These are phyloP conservation scores for Acrossocheilus wenchowensis DNA, from an alignment of 2,797 vertebrate species.

Conservation along the genomic window DNA sequence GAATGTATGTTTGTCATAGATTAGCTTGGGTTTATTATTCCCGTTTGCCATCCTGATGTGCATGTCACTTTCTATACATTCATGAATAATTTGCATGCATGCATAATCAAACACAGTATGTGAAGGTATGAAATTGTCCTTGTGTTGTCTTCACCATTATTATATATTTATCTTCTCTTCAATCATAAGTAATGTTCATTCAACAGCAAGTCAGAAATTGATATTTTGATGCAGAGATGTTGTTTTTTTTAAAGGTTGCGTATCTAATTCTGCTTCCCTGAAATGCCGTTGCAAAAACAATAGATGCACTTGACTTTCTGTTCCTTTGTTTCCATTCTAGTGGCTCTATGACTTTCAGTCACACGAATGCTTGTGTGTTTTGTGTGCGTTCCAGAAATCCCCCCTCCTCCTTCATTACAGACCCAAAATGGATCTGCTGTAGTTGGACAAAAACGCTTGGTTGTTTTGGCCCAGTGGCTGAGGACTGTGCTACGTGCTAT, in stretches of 20 bases:
- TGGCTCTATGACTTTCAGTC: conserved; percentile 15
- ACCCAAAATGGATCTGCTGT: conserved; percentile 99
- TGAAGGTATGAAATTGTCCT: not conserved
- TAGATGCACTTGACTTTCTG: conserved; percentile 9
- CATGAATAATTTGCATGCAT: not conserved
- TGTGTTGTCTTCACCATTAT: not conserved
- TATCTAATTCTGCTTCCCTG: conserved; percentile 48
- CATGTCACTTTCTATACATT: not conserved
- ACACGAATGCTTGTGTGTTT: conserved; percentile 26
- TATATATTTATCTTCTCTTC: not conserved
- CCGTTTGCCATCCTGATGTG: not conserved
- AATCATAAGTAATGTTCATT: not conserved
- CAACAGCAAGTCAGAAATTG: not conserved
- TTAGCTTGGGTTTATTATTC: not conserved
- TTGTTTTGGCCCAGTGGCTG: conserved; percentile 75
- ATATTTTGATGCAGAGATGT: conserved; percentile 1
- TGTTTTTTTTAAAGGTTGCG: conserved; percentile 26
- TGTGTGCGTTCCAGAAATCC: conserved; percentile 87
- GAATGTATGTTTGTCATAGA: not conserved
- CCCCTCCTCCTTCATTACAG: conserved; percentile 99
- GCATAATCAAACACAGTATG: not conserved
- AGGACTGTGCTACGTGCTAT: conserved; percentile 75
- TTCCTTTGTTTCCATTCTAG: conserved; percentile 12
- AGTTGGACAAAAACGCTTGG: conserved; percentile 81
- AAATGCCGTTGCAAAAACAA: conserved; percentile 46